Evolutionary conservation across 2,888 invertebrate species (phyloP).

Genomic region (Clusia tigrina): DNA sequence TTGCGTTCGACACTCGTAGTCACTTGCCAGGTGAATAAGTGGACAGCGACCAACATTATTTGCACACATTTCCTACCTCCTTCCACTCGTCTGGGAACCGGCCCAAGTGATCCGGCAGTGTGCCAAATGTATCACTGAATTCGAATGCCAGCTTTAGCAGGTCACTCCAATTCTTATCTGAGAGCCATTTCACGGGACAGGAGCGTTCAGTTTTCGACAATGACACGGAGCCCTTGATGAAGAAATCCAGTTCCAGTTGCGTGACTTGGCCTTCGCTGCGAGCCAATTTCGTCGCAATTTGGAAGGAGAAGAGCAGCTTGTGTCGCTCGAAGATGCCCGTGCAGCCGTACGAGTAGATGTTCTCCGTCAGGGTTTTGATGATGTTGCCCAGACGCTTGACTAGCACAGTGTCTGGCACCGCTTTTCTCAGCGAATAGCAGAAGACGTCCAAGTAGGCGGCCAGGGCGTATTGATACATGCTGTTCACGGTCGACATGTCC

Average conservation of each 20-base stretch:
- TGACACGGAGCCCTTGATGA: conserved; percentile 85
- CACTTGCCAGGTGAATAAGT: too few species aligned
- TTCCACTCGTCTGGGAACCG: conserved; percentile 71
- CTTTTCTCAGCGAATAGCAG: conserved; percentile 79
- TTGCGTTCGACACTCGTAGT: too few species aligned
- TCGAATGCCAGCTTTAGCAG: conserved; percentile 75
- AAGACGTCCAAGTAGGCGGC: conserved; percentile 87
- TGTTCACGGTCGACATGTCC: conserved; percentile 87
- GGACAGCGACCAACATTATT: too few species aligned
- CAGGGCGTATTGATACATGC: conserved; percentile 93
- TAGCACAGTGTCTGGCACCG: conserved; percentile 82
- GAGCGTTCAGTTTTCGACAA: conserved; percentile 75
- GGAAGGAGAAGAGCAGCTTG: conserved; percentile 89
- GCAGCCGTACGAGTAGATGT: conserved; percentile 90
- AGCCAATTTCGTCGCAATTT: conserved; percentile 85
- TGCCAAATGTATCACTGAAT: conserved; percentile 73
- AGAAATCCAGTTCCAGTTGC: conserved; percentile 84
- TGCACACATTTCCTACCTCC: too few species aligned
- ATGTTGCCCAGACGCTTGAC: conserved; percentile 80
- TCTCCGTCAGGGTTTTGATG: conserved; percentile 83
- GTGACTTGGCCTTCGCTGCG: conserved; percentile 72
- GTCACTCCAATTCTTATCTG: conserved; percentile 83
- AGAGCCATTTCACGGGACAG: conserved; percentile 78
- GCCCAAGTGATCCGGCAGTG: conserved; percentile 72
- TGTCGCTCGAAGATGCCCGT: conserved; percentile 92